Base-by-base conservation (phyloP, 2,888 invertebrate species). In the Escarpia spicata region DNA sequence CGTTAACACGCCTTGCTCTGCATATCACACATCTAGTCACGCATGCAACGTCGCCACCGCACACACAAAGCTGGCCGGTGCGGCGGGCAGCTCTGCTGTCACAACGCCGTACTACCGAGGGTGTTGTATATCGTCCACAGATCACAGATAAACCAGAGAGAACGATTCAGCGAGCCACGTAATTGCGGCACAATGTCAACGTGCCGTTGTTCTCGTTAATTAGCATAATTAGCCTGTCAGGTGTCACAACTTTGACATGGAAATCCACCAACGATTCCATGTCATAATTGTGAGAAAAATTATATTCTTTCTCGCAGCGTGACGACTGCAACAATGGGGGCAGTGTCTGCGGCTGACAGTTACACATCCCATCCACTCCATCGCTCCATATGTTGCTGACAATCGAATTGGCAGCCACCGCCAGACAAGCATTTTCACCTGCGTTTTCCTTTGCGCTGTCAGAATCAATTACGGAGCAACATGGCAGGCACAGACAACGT, bases 251-350 rank as follows among this genome's bases (percentile, higher is more conserved):
- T 75, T 75, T n/a, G 26, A 26, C 75, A n/a, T 26, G 75, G 26
- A 75, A 75, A 75, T 75, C 75, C 75, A 75, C n/a, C 75, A 26
- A 26, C 26, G 75, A 26, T 75, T 15, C 75, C 75, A 6, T 6
- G 75, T 75, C 75, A 75, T 75, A 75, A 75, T 75, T 75, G 75
- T 75, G 75, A 75, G 75, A 75, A 75, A n/a, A 75, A 75, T 75
- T 75, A 75, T 75, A 75, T 75, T 75, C 75, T 75, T 75, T 75
- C 75, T 75, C 26, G 75, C 75, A 26, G 75, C n/a, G 75, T 75
- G 26, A 26, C 19, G 26, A 75, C 75, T 26, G 2, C 75, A 75
- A 75, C 75, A 75, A 75, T 75, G 75, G 75, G 37, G 26, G 26
- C 75, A 75, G 75, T 75, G 75, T 75, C 26, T 75, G 75, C n/a